Evolutionary conservation across 2,113 vertebrate genomes (phyloP).

Genomic region (Pseudopipra pipra): DNA sequence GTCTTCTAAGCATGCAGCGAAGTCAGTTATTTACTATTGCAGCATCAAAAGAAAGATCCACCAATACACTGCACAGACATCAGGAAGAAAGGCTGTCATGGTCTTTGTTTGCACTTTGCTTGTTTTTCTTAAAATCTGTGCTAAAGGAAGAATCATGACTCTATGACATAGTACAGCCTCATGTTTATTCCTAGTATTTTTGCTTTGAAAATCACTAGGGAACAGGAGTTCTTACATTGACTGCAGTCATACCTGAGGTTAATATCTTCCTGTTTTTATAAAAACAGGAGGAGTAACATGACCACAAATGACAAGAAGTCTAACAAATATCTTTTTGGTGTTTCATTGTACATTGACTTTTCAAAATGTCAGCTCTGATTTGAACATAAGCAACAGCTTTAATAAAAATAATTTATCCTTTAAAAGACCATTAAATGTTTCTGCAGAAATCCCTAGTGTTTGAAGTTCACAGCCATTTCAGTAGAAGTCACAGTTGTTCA

Average conservation of each 20-base stretch:
- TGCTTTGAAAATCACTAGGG: slow-evolving; percentile 46
- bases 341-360: not conserved
- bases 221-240: not conserved
- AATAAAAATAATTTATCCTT: not conserved
- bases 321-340: slow-evolving; percentile 23
- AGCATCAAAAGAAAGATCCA: slow-evolving; percentile 56
- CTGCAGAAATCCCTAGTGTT: not conserved
- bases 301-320: not conserved
- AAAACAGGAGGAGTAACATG: not conserved
- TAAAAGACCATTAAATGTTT: not conserved
- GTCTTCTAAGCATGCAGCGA: slow-evolving; percentile 33
- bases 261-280: not conserved
- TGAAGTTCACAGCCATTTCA: not conserved
- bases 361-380: slow-evolving; percentile 5
- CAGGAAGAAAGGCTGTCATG: slow-evolving; percentile 15
- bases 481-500: not conserved
- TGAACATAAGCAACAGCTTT: not conserved
- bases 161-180: not conserved
- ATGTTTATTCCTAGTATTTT: slow-evolving; percentile 47
- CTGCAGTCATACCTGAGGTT: not conserved
- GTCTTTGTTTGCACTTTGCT: slow-evolving; percentile 30
- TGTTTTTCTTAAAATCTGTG: slow-evolving; percentile 33
- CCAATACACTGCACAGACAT: slow-evolving; percentile 14
- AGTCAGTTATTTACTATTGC: slow-evolving; percentile 46
- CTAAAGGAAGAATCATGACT: slow-evolving; percentile 36